Conservation (phyloP, 2,113 vertebrate genomes). For the Perca schrenkii region DNA sequence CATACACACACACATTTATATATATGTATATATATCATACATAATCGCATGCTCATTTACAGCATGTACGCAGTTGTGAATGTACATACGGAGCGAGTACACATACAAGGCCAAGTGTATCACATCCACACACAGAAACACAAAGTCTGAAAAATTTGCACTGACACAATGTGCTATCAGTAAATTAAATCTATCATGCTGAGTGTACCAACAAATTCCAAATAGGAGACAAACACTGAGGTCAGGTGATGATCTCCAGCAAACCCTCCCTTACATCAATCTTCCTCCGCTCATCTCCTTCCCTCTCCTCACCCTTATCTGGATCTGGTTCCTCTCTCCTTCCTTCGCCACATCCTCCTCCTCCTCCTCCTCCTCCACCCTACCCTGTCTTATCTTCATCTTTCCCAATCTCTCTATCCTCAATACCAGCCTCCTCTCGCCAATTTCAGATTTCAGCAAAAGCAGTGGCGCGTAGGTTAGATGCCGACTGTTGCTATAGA, state of each 20-base stretch:
- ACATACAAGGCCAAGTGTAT: background rate
- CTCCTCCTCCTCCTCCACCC: conserved; percentile 38
- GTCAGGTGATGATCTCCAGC: conserved; percentile 74
- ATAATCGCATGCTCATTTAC: background rate
- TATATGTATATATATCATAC: background rate
- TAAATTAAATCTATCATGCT: conserved; percentile 80
- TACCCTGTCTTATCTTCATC: conserved; percentile 78
- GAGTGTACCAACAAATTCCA: conserved; percentile 76
- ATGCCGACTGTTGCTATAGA: conserved; percentile 83
- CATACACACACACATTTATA: background rate
- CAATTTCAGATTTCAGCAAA: conserved; percentile 80
- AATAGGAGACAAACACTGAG: conserved; percentile 77
- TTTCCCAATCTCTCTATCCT: conserved; percentile 66
- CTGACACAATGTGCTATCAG: conserved; percentile 74
- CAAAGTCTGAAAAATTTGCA: conserved; percentile 59
- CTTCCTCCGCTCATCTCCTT: conserved; percentile 53
- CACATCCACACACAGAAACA: conserved; percentile 21
- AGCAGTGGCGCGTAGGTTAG: conserved; percentile 74
- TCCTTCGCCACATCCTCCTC: conserved; percentile 56
- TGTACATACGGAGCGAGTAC: background rate
- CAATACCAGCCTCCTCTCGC: conserved; percentile 64
- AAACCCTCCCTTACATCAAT: conserved; percentile 66
- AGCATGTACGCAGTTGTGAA: background rate
- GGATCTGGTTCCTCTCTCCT: conserved; percentile 57
- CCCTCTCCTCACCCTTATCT: conserved; percentile 61